These are phyloP conservation scores for Mustela lutreola DNA, from an alignment of 2,113 vertebrate species.

Conservation along the genomic window DNA sequence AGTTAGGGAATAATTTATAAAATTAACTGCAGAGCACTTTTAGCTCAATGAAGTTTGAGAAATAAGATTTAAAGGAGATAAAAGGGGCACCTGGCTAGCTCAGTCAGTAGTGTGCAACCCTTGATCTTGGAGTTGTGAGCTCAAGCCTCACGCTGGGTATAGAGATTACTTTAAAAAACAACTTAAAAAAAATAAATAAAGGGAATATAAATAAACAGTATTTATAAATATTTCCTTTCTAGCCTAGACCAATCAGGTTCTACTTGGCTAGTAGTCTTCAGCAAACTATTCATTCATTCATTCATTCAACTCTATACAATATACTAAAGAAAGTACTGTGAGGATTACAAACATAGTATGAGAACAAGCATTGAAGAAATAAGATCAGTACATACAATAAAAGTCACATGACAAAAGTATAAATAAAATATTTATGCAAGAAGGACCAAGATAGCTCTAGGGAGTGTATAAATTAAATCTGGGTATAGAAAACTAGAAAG, in stretches of 20 bases:
- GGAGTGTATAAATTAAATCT: not conserved
- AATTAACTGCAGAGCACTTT: not conserved
- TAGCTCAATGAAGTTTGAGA: not conserved
- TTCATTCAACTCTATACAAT: not conserved
- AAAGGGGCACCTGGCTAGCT: not conserved
- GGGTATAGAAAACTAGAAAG: not conserved
- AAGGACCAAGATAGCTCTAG: not conserved
- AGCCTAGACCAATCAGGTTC: not conserved
- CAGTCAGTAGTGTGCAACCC: not conserved
- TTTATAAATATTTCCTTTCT: conserved; percentile 37
- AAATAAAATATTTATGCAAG: conserved; percentile 14
- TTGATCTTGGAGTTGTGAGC: not conserved
- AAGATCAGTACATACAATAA: not conserved
- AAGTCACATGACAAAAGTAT: not conserved
- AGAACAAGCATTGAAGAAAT: not conserved
- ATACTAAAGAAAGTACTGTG: not conserved
- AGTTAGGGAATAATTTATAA: not conserved
- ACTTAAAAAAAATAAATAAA: not conserved
- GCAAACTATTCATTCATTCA: not conserved
- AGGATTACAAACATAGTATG: not conserved
- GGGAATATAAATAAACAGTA: not conserved
- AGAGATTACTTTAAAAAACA: not conserved
- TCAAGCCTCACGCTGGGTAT: not conserved
- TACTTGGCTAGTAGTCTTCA: not conserved
- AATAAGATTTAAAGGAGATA: not conserved